phyloP scores from a whole-genome alignment of 2,113 vertebrate species.

The Halichoerus grypus region DNA sequence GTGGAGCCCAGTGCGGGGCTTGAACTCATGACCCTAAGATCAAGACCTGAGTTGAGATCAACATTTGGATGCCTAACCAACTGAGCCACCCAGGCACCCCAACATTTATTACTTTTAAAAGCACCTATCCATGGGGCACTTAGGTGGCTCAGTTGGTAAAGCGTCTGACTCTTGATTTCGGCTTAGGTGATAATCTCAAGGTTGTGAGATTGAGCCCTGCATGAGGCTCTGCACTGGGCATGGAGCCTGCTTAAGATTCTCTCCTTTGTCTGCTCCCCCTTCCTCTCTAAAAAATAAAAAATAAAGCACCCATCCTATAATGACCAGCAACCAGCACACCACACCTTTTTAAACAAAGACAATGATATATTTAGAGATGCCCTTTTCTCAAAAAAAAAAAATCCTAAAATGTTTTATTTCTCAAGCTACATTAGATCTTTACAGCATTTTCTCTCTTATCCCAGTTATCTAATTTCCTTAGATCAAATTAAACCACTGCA shows the following conservation, averaged over 20 bases:
- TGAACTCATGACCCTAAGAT: background rate
- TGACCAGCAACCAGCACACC: slow-evolving; percentile 1
- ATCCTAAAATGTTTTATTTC: background rate
- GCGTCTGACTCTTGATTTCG: background rate
- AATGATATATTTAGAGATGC: background rate
- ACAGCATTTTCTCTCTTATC: background rate
- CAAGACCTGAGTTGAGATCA: background rate
- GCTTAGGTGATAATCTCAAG: background rate
- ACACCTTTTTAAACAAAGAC: background rate
- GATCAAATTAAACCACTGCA: background rate
- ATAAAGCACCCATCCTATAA: slow-evolving; percentile 44
- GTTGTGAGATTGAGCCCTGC: background rate
- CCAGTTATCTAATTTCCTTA: slow-evolving; percentile 4
- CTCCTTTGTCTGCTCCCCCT: background rate
- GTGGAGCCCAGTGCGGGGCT: background rate
- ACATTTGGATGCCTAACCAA: background rate
- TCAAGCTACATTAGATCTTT: background rate
- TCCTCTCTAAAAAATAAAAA: background rate
- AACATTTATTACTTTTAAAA: too few relatives aligned
- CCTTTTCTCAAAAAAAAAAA: background rate
- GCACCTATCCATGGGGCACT: too few relatives aligned
- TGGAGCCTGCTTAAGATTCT: background rate
- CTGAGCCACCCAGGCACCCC: background rate
- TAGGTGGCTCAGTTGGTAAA: background rate
- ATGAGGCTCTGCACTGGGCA: background rate